Evolutionary conservation across 2,888 invertebrate genomes (phyloP).

Genomic region (Nomada hirtipes): DNA sequence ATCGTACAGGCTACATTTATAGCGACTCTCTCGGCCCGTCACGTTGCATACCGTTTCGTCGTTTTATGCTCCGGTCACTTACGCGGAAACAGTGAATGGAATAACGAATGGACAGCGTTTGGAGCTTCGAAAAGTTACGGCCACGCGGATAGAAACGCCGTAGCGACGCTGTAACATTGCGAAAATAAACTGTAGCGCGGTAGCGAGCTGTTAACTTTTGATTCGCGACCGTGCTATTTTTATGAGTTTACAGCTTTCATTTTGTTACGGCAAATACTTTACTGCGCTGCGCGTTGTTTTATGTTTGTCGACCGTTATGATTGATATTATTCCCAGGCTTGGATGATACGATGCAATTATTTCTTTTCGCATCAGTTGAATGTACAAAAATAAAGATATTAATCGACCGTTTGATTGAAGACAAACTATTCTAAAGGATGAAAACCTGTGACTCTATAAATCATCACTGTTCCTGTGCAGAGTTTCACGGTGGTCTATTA

Average conservation of each 20-base stretch:
- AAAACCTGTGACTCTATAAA: too few species aligned
- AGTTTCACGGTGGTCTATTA: neutral
- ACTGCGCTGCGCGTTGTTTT: too few species aligned
- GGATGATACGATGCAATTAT: too few species aligned
- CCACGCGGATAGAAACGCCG: constrained; percentile 1
- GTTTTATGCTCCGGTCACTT: constrained; percentile 55
- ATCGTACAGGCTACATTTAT: constrained; percentile 54
- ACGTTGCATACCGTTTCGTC: constrained; percentile 41
- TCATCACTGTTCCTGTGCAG: too few species aligned
- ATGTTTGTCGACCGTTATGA: too few species aligned
- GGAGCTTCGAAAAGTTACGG: neutral
- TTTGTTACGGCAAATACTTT: too few species aligned
- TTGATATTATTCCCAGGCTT: too few species aligned
- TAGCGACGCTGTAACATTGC: neutral
- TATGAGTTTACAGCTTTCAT: too few species aligned
- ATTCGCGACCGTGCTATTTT: too few species aligned
- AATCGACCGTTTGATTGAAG: too few species aligned
- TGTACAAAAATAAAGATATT: too few species aligned
- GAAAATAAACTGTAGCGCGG: neutral
- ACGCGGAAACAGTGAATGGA: constrained; percentile 58
- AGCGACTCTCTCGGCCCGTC: constrained; percentile 42
- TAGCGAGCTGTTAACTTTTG: neutral
- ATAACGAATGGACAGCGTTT: constrained; percentile 49
- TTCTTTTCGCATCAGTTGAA: too few species aligned
- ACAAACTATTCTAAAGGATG: neutral